phyloP scores from a whole-genome alignment of 2,888 invertebrate genomes.

The Synergus laeviventris region DNA sequence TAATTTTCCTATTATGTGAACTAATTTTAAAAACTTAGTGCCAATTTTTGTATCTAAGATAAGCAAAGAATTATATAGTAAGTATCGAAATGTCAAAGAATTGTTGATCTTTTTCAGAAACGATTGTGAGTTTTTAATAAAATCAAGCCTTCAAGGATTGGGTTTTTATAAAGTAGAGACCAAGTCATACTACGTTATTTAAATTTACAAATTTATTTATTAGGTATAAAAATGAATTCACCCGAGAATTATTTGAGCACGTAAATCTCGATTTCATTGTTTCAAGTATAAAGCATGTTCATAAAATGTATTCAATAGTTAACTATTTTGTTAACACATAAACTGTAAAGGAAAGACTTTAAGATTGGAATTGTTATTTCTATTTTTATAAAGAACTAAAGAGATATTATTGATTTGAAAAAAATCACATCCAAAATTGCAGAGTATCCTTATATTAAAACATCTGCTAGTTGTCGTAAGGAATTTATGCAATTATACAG shows the following conservation, averaged over 20 bases:
- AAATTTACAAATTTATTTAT: background rate
- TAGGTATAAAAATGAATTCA: background rate
- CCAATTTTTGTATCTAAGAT: background rate
- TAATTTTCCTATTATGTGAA: background rate
- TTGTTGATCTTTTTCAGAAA: background rate
- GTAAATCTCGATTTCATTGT: background rate
- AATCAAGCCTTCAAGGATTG: background rate
- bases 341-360: background rate
- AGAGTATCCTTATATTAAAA: background rate
- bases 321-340: background rate
- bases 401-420: background rate
- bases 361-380: background rate
- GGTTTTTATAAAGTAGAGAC: background rate
- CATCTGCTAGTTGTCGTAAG: background rate
- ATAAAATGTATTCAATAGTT: background rate
- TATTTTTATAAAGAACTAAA: background rate
- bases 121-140: background rate
- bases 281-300: background rate
- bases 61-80: background rate
- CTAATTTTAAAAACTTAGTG: constrained; percentile 13
- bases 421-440: background rate
- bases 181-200: background rate
- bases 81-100: background rate
- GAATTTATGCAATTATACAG: background rate
- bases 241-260: background rate